These are phyloP conservation scores for Myotis lucifugus DNA, from an alignment of 2,113 vertebrate species.

Conservation along the genomic window DNA sequence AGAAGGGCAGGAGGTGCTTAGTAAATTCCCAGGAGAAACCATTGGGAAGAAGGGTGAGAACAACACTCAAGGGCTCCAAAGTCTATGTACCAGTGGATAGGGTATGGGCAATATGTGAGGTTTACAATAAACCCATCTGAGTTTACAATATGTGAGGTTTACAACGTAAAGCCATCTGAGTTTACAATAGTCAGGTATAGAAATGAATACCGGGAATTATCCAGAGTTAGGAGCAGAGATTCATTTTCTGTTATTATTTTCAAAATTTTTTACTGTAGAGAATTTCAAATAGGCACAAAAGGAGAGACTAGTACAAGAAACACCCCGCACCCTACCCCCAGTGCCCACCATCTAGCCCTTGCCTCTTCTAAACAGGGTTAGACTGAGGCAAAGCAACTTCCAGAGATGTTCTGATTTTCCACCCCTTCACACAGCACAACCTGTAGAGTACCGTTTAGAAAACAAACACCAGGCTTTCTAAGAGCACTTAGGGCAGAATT, in stretches of 20 bases:
- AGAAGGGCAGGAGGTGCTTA: neutral
- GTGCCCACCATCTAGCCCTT: neutral
- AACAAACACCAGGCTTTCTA: neutral
- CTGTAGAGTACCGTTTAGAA: neutral
- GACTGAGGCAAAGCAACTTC: neutral
- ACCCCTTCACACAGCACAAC: neutral
- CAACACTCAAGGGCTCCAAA: neutral
- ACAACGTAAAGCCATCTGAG: neutral
- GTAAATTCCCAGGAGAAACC: neutral
- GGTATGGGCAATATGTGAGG: neutral
- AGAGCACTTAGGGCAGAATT: neutral
- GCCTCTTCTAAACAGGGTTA: neutral
- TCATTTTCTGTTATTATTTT: slow-evolving; percentile 27
- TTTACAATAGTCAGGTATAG: neutral
- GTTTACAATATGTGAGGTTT: neutral
- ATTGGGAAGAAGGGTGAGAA: neutral
- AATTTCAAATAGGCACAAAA: slow-evolving; percentile 9
- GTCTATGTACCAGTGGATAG: neutral
- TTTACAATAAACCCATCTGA: neutral
- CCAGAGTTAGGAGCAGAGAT: neutral
- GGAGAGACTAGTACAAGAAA: neutral
- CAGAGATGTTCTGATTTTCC: neutral
- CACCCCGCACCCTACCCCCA: too few species aligned
- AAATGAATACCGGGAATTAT: neutral
- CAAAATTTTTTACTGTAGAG: neutral